Evolutionary conservation across 1,140 invertebrate species (phyloP), one percentile per base, ranked within the genome.

Genomic region (Bombus waltoni): DNA sequence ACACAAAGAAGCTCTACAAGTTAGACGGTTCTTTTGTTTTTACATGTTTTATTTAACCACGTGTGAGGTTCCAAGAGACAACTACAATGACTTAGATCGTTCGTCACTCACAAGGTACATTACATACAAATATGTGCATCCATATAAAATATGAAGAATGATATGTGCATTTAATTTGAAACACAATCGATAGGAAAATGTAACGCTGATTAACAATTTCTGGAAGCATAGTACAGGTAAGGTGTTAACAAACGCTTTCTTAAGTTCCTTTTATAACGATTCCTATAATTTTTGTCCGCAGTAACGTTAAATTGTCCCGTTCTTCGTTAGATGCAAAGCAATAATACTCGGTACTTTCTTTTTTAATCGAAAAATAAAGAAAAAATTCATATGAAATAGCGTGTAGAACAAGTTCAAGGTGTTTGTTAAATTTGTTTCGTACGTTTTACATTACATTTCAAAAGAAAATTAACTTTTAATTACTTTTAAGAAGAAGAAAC

Each of bases 31-130:
- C 28, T 9, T 62, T 66, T 59, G 13, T 3, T 73, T 66, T 73
- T 42, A 44, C 25, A 28, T 53, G 28, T 89, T 89, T 89, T 89
- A 89, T 89, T 89, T 62, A 81, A 89, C 40, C 13, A 66, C 47
- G 22, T 59, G 53, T 18, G 81, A 78, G 65, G 75, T 75, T 86
- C 73, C 13, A 28, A 76, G n/a, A 73, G 28, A 65, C 81, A 88
- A 86, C 65, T 80, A 80, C 82, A 79, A 88, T 53, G 71, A 74
- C 79, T 59, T 65, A 38, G n/a, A 72, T 35, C n/a, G 71, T 47
- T 32, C 35, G 66, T 76, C 83, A 53, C 70, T 89, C 40, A 38
- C 66, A 70, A 74, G 62, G 65, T 88, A 74, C 53, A 66, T 85
- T 83, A 70, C 59, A 75, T 73, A 79, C 57, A 88, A 57, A 70